These are phyloP conservation scores for Crocodylus rhombifer DNA, from an alignment of 2,797 vertebrate genomes.

Conservation along the genomic window DNA sequence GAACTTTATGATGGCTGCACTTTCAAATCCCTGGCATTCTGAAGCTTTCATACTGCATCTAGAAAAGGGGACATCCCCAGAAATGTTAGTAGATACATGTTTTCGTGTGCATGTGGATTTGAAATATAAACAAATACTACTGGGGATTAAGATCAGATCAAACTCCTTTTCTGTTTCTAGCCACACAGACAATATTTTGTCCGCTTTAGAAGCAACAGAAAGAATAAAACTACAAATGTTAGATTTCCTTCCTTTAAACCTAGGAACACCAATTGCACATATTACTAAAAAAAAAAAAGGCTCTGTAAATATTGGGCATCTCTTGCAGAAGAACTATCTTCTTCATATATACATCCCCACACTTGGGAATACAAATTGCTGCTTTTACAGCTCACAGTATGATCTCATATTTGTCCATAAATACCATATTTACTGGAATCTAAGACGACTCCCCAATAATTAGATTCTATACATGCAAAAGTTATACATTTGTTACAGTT, in stretches of 20 bases:
- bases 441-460: too few relatives aligned
- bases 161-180: neutral
- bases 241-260: neutral
- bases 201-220: too few relatives aligned
- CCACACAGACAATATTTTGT: neutral
- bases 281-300: neutral
- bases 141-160: neutral
- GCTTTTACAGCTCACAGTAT: neutral
- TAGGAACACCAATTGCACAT: neutral
- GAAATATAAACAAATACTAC: neutral
- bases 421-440: neutral
- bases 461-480: too few relatives aligned
- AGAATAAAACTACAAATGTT: neutral
- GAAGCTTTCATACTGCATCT: neutral
- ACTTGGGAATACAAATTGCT: neutral
- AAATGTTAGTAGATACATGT: neutral
- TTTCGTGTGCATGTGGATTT: neutral
- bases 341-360: neutral
- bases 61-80: neutral
- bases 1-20: neutral
- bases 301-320: neutral
- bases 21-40: neutral
- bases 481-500: too few relatives aligned
- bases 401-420: neutral
- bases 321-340: too few relatives aligned